A percentile compares a stretch with the other conserved stretches of the same genome.
Conservation (phyloP, 2,888 invertebrate species). For the Tipula lateralis region DNA sequence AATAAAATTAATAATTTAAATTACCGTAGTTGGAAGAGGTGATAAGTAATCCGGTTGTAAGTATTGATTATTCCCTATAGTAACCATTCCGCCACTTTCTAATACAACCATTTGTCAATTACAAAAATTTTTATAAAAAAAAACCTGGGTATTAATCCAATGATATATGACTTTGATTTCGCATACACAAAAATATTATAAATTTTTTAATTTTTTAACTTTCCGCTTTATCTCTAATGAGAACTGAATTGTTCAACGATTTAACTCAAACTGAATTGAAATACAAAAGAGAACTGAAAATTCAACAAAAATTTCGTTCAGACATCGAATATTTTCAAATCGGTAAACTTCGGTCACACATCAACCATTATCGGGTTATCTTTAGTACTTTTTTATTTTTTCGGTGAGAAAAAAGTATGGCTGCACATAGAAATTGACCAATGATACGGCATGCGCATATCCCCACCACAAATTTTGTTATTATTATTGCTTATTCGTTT, state of each 20-base stretch:
- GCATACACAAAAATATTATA: background rate
- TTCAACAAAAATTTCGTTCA: background rate
- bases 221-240: background rate
- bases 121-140: background rate
- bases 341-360: background rate
- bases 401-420: constrained; percentile 27
- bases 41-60: constrained; percentile 93
- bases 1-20: constrained; percentile 45
- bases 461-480: constrained; percentile 30
- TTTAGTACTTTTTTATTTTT: constrained; percentile 13
- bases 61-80: constrained; percentile 86
- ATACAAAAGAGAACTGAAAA: background rate
- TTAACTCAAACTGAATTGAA: constrained; percentile 7
- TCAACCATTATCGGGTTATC: constrained; percentile 11
- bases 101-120: constrained; percentile 70
- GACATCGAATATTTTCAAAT: background rate
- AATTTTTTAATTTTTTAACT: background rate
- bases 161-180: background rate
- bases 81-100: constrained; percentile 85
- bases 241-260: background rate
- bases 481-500: background rate
- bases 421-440: constrained; percentile 38
- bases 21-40: constrained; percentile 85
- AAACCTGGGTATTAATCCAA: background rate
- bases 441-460: constrained; percentile 48